Evolutionary conservation across 2,797 vertebrate species (phyloP).

Genomic region (Malurus leucopterus): DNA sequence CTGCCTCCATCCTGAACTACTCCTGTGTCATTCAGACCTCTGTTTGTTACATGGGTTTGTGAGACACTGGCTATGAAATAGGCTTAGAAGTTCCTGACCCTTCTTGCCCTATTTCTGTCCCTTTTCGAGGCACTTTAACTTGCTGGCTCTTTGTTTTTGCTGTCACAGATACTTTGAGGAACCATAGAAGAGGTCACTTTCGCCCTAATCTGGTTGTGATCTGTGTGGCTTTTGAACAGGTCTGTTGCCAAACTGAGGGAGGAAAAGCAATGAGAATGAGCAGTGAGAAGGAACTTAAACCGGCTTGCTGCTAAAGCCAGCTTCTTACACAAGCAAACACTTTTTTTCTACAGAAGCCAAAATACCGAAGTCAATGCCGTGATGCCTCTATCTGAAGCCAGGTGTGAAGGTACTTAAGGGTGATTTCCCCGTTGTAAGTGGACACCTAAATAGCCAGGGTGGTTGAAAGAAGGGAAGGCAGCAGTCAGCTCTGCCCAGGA

Average conservation of each 20-base stretch:
- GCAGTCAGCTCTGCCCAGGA: not conserved
- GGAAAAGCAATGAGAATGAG: not conserved
- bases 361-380: not conserved
- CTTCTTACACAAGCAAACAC: not conserved
- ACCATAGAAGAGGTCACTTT: not conserved
- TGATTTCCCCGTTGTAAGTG: not conserved
- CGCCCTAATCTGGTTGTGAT: not conserved
- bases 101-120: not conserved
- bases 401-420: not conserved
- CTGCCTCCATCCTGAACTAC: not conserved
- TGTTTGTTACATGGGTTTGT: not conserved
- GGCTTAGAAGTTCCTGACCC: not conserved
- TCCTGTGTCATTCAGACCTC: not conserved
- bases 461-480: not conserved
- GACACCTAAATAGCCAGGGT: not conserved
- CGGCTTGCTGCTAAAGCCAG: not conserved
- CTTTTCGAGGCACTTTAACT: not conserved
- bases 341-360: not conserved
- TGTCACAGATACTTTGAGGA: not conserved
- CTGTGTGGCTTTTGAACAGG: constrained; percentile 6
- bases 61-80: not conserved
- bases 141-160: constrained; percentile 1
- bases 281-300: not conserved
- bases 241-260: not conserved
- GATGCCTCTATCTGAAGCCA: not conserved